Evolutionary conservation across 2,888 invertebrate species (phyloP), one percentile per base, ranked within the genome.

Genomic region (Argyra leucocephala): DNA sequence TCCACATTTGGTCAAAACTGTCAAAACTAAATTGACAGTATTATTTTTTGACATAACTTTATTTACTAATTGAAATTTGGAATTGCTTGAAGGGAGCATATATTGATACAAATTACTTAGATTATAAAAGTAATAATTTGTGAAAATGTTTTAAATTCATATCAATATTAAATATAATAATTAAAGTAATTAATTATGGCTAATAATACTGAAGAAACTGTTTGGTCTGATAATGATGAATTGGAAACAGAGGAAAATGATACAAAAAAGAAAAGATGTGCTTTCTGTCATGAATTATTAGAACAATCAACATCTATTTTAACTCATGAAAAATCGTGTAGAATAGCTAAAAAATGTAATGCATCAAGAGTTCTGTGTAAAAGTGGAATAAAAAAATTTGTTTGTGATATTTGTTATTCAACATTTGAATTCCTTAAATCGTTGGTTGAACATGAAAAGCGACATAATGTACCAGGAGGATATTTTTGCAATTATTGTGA

Each of bases 381-480:
- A 31, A 24, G n/a, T 61, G 61, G 61, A 9, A 61, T 26, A 26
- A 21, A 24, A 26, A 61, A 61, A 61, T 61, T 61, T 61, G 24
- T 61, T 4, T 61, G 61, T 18, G 61, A 61, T 10, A 61, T 61
- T n/a, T 61, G 61, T 21, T 61, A 24, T 31, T 26, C 24, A 61
- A 61, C 61, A 6, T 61, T 24, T 31, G 24, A 61, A 31, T 61
- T 26, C n/a, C 21, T 61, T 3, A 24, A 21, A 24, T 24, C 24
- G 21, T 31, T 61, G 18, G 61, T 24, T 7, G 61, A 77, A 67
- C 81, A 81, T 68, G 74, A 77, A 36, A 75, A 75, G 37, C 76
- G 78, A 62, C 81, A 81, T 66, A 76, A 78, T 63, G 75, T 76
- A 3, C 77, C 80, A 4, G 79, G 78, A n/a, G 79, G 78, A 24